Percentiles rank a stretch among this genome's conserved stretches.
Evolutionary conservation across 2,113 vertebrate species (phyloP).

Genomic region (Choloepus hoffmanni): DNA sequence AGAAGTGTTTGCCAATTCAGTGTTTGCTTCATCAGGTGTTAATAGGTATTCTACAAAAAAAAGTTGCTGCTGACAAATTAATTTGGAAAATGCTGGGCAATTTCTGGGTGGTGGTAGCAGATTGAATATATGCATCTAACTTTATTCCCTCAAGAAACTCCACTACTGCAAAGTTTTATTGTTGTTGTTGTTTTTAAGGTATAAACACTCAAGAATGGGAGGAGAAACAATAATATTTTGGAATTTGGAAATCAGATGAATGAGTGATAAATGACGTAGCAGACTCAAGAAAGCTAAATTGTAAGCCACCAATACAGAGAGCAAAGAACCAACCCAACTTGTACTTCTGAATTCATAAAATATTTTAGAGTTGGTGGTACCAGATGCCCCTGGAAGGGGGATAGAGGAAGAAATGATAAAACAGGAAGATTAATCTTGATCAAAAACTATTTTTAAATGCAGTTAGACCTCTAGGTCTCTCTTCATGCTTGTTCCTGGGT

Average conservation of each 20-base stretch:
- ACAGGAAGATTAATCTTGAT: not conserved
- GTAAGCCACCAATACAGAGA: not conserved
- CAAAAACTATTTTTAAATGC: not conserved
- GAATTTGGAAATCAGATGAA: slow-evolving; percentile 37
- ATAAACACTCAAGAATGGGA: not conserved
- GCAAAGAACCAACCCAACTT: slow-evolving; percentile 7
- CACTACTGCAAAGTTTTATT: not conserved
- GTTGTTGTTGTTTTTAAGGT: not conserved
- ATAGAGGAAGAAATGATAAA: not conserved
- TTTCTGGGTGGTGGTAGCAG: not conserved
- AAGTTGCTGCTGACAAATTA: slow-evolving; percentile 30
- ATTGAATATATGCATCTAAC: slow-evolving; percentile 9
- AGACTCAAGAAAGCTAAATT: slow-evolving; percentile 26
- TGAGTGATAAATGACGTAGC: not conserved
- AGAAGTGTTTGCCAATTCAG: not conserved
- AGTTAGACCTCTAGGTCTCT: not conserved
- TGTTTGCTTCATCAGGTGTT: not conserved
- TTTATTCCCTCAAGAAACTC: slow-evolving; percentile 44
- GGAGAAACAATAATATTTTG: not conserved
- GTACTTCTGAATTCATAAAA: slow-evolving; percentile 29
- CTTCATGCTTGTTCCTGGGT: not conserved
- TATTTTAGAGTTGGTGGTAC: not conserved
- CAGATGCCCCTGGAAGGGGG: not conserved
- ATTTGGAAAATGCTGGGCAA: not conserved
- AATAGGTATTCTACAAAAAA: slow-evolving; percentile 14